Evolutionary conservation across 2,797 vertebrate species (phyloP), one percentile per base, ranked within the genome.

Genomic region (Sebastes taczanowskii): DNA sequence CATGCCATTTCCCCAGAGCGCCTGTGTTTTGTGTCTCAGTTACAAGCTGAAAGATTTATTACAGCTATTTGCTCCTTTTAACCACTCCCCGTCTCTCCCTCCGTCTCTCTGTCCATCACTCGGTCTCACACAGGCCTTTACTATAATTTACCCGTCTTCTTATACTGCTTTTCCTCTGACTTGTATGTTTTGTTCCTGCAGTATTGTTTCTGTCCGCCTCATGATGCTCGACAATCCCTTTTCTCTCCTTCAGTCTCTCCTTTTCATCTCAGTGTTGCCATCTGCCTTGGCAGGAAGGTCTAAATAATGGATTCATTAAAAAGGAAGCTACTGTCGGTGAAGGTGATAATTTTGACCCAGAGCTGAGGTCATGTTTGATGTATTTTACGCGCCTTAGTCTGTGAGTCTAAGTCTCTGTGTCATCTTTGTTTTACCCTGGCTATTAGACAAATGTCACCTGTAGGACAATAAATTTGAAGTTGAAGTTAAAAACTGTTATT

Each of bases 31-130:
- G 55, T 78, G 42, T 82, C 53, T 86, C 68, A 6, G 60, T 70
- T 76, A 80, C 74, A 71, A 80, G 34, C 73, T 85, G 71, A 86
- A 83, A 86, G 78, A 86, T 88, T 80, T 82, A 91, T 90, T 85
- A n/a, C 71, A 66, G 16, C 83, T 62, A 62, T 80, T 85, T 88
- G 84, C 85, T 86, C 66, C 14, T 72, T 73, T 86, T 56, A 73
- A 73, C 63, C 60, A 1, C 11, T 66, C n/a, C 3, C 34, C 1
- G 6, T 80, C 34, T 62, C 72, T 80, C 38, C 6, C 49, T 77
- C 60, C 1, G 52, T 71, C 80, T 63, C 1, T 59, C 66, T 27
- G 74, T 84, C 81, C 72, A 34, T 86, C 85, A 25, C 25, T 25
- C 0, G 25, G 25, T 25, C 25, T 25, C 25, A 16, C 34, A 18